phyloP scores from a whole-genome alignment of 2,888 invertebrate genomes.

The Cephus pygmeus region DNA sequence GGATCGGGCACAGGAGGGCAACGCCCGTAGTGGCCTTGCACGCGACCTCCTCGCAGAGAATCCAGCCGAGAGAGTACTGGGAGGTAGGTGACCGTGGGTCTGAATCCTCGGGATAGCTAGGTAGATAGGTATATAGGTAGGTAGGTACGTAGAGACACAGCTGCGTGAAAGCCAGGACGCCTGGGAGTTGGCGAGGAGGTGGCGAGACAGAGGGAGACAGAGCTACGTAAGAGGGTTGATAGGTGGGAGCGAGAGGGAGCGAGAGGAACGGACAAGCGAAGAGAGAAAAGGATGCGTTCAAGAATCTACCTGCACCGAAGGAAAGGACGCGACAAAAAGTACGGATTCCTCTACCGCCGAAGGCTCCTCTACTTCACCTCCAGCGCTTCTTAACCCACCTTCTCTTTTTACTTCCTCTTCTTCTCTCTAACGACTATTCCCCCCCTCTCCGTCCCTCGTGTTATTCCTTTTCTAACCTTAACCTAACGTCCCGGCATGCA shows the following conservation, averaged over 20 bases:
- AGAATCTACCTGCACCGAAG: slow-evolving; percentile 3
- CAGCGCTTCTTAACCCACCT: not conserved
- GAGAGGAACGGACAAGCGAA: not conserved
- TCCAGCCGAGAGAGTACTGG: slow-evolving; percentile 17
- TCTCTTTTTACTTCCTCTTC: not conserved
- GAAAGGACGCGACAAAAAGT: slow-evolving; percentile 3
- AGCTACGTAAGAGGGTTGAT: slow-evolving; percentile 12
- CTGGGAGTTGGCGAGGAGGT: slow-evolving; percentile 15
- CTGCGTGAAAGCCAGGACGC: slow-evolving; percentile 16
- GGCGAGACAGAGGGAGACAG: not conserved
- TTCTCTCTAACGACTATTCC: not conserved
- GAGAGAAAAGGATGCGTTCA: not conserved
- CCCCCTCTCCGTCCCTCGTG: not conserved
- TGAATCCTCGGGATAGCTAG: slow-evolving; percentile 21
- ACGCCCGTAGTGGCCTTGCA: slow-evolving; percentile 64
- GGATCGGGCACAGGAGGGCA: slow-evolving; percentile 53
- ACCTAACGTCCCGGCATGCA: too few relatives aligned
- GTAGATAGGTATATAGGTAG: not conserved
- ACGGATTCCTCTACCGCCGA: not conserved
- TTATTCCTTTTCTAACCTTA: not conserved
- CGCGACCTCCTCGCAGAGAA: slow-evolving; percentile 57
- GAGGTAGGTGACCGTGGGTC: slow-evolving; percentile 1
- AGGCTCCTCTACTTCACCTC: slow-evolving; percentile 1
- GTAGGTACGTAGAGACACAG: slow-evolving; percentile 16
- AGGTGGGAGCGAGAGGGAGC: slow-evolving; percentile 8